Conservation (phyloP, 2,113 vertebrate species). For the Entosphenus tridentatus region DNA sequence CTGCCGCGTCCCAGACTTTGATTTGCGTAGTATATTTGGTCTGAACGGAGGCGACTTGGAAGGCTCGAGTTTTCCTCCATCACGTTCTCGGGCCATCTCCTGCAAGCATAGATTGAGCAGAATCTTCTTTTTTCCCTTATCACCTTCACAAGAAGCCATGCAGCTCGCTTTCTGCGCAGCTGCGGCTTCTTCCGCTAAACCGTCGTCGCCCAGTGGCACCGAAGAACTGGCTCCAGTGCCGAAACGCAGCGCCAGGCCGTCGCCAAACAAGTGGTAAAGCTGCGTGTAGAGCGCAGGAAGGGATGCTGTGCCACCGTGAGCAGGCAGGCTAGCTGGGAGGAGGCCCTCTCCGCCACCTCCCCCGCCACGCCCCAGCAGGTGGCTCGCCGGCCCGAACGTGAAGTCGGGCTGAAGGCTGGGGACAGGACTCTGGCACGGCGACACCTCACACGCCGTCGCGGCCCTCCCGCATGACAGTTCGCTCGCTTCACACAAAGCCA, state of each 20-base stretch:
- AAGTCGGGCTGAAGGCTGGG: slow-evolving; percentile 27
- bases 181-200: too few species aligned
- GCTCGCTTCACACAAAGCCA: slow-evolving; percentile 18
- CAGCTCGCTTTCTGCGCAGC: too few species aligned
- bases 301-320: slow-evolving; percentile 11
- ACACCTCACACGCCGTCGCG: slow-evolving; percentile 14
- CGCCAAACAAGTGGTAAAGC: slow-evolving; percentile 66
- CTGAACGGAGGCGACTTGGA: too few species aligned
- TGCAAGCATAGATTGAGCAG: too few species aligned
- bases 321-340: slow-evolving; percentile 15
- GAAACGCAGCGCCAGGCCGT: slow-evolving; percentile 55
- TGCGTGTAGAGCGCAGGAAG: slow-evolving; percentile 49
- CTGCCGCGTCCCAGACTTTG: too few species aligned
- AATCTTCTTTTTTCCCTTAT: too few species aligned
- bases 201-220: too few species aligned
- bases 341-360: slow-evolving; percentile 25
- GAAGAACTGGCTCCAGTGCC: slow-evolving; percentile 30
- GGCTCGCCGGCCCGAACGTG: slow-evolving; percentile 25
- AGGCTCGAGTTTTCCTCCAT: too few species aligned
- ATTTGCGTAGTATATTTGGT: too few species aligned
- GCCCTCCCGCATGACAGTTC: slow-evolving; percentile 9
- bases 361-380: slow-evolving; percentile 25
- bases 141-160: too few species aligned
- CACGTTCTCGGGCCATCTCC: too few species aligned
- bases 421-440: slow-evolving; percentile 33